phyloP scores from a whole-genome alignment of 2,888 invertebrate species.

The Tromatobia lineatoria region DNA sequence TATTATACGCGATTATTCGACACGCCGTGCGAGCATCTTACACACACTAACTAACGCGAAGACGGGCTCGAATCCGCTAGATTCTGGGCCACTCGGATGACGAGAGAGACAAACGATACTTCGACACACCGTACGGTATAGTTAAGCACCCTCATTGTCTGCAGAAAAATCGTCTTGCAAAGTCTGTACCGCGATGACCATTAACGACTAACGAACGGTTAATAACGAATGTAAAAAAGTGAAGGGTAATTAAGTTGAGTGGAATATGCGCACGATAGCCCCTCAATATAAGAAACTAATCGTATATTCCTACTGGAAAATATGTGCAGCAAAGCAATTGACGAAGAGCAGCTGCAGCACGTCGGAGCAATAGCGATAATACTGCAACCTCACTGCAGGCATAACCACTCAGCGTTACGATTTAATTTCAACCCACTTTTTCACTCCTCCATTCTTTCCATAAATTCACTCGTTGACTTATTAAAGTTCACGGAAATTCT shows the following conservation, averaged over 20 bases:
- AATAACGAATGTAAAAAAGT: constrained; percentile 65
- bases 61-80: constrained; percentile 39
- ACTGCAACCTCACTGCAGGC: constrained; percentile 39
- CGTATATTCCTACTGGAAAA: not conserved
- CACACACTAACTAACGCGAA: constrained; percentile 71
- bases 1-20: constrained; percentile 77
- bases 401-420: constrained; percentile 72
- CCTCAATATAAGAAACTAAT: not conserved
- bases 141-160: not conserved
- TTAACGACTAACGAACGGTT: constrained; percentile 72
- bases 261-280: constrained; percentile 46
- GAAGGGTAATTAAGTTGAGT: constrained; percentile 69
- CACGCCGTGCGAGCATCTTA: constrained; percentile 75
- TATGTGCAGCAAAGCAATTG: constrained; percentile 18
- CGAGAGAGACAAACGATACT: constrained; percentile 37
- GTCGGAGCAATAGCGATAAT: constrained; percentile 1
- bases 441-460: constrained; percentile 41
- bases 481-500: constrained; percentile 52
- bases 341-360: not conserved
- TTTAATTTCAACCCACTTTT: constrained; percentile 72
- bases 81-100: constrained; percentile 67
- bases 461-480: constrained; percentile 28
- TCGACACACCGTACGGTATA: not conserved
- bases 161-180: constrained; percentile 2
- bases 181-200: constrained; percentile 40